Conservation (phyloP, 2,113 vertebrate species). For the Psittacus erithacus region DNA sequence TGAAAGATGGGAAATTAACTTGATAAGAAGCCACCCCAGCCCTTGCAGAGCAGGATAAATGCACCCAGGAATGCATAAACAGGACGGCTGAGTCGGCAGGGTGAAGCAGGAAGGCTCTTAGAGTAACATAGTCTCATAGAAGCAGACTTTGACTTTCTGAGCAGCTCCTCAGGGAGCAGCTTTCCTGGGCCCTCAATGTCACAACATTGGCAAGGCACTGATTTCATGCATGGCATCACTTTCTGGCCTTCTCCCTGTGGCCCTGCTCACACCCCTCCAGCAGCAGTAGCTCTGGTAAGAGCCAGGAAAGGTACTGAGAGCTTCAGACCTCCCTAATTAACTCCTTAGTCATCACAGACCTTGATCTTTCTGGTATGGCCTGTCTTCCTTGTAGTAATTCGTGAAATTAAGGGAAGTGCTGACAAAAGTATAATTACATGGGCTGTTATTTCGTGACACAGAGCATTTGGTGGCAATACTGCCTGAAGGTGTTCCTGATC, state of each 20-base stretch:
- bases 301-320: not conserved
- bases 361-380: conserved; percentile 41
- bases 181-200: not conserved
- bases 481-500: not conserved
- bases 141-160: not conserved
- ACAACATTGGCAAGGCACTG: not conserved
- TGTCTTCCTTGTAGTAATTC: conserved; percentile 27
- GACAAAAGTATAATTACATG: conserved; percentile 7
- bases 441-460: not conserved
- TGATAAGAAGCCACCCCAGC: conserved; percentile 54
- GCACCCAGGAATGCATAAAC: conserved; percentile 6
- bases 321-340: conserved; percentile 28
- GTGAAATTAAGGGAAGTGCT: conserved; percentile 36
- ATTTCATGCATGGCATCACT: not conserved
- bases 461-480: not conserved
- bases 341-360: conserved; percentile 12
- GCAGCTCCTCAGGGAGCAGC: not conserved
- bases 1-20: conserved; percentile 34
- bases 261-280: not conserved
- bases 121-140: not conserved
- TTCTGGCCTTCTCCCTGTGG: not conserved
- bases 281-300: not conserved
- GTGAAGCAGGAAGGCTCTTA: not conserved
- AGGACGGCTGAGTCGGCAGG: not conserved
- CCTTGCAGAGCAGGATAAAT: conserved; percentile 38